These are phyloP conservation scores for Callaeas wilsoni DNA, from an alignment of 2,113 vertebrate genomes.

Conservation along the genomic window DNA sequence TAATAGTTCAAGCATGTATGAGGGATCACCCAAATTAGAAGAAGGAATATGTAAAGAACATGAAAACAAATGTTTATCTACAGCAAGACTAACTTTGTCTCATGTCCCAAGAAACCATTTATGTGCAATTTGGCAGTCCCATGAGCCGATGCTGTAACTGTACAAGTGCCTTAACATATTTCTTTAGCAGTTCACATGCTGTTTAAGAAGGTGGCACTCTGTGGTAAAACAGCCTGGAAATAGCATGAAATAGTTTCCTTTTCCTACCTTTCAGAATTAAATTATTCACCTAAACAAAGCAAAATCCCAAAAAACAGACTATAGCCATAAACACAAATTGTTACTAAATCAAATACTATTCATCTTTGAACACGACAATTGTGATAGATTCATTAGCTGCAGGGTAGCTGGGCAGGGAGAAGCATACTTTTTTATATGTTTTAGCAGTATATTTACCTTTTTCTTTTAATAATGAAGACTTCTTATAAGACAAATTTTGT, in stretches of 20 bases:
- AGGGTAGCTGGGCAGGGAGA: neutral
- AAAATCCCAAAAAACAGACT: neutral
- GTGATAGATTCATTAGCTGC: neutral
- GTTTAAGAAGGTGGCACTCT: neutral
- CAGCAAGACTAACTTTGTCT: neutral
- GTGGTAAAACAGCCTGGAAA: neutral
- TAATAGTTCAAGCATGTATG: neutral
- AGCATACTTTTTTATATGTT: neutral
- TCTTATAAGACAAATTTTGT: neutral
- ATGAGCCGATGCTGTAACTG: neutral
- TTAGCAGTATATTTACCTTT: neutral
- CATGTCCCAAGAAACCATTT: neutral
- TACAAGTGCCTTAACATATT: neutral
- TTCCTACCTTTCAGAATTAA: neutral
- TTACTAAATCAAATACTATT: neutral
- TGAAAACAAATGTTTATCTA: neutral
- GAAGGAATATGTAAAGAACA: neutral
- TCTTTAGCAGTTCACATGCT: neutral
- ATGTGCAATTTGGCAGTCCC: neutral
- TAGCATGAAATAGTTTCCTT: neutral
- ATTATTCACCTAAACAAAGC: neutral
- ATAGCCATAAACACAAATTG: neutral
- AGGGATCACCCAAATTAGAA: neutral
- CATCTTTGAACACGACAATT: neutral
- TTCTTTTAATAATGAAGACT: neutral